Evolutionary conservation across 2,113 vertebrate genomes (phyloP).

Genomic region (Gadus chalcogrammus): DNA sequence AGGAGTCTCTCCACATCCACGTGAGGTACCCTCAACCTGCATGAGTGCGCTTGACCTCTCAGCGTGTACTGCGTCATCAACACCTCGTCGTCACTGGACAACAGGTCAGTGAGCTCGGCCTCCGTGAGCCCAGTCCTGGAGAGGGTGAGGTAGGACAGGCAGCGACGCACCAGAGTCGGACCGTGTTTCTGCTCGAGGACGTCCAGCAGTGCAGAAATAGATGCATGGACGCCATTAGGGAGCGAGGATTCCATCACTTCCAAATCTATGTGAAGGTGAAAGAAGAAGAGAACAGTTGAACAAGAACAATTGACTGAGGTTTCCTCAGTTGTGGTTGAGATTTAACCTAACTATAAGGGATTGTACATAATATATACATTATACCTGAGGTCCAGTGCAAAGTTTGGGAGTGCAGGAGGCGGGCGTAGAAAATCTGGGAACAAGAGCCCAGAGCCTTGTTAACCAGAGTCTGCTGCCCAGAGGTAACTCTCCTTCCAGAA

Average conservation of each 20-base stretch:
- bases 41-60: constrained; percentile 1
- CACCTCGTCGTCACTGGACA: constrained; percentile 61
- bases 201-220: constrained; percentile 62
- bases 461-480: constrained; percentile 75
- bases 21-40: constrained; percentile 54
- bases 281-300: not conserved
- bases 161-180: constrained; percentile 46
- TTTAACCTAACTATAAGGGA: not conserved
- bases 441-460: constrained; percentile 70
- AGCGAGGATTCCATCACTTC: constrained; percentile 65
- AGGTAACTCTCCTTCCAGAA: constrained; percentile 72
- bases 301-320: not conserved
- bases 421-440: constrained; percentile 61
- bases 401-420: constrained; percentile 52
- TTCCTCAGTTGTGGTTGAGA: not conserved
- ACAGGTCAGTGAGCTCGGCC: constrained; percentile 69
- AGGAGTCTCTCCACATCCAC: constrained; percentile 66
- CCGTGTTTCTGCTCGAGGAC: constrained; percentile 70
- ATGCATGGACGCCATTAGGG: constrained; percentile 60
- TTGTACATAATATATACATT: not conserved
- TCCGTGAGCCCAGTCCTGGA: constrained; percentile 70
- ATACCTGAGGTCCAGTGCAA: constrained; percentile 64
- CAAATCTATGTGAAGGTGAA: constrained; percentile 45
- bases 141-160: constrained; percentile 66
- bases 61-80: constrained; percentile 40